Percentiles rank a stretch among this genome's conserved stretches.
Evolutionary conservation across 2,797 vertebrate species (phyloP).

Genomic region (Corythornis leucogaster): DNA sequence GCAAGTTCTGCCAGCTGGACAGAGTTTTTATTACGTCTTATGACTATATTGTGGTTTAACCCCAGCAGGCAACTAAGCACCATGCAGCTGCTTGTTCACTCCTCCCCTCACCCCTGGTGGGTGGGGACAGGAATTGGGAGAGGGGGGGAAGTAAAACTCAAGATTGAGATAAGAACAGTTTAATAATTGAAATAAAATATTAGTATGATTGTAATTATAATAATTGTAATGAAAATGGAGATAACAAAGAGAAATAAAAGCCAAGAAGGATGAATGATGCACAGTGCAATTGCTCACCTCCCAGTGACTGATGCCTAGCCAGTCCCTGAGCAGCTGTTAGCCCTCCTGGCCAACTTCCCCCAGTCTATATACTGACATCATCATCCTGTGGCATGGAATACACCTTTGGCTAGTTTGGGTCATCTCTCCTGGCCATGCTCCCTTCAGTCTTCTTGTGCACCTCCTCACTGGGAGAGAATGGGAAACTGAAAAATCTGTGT

Average conservation of each 20-base stretch:
- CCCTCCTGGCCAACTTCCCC: not conserved
- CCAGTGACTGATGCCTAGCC: not conserved
- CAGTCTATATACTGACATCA: not conserved
- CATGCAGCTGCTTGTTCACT: not conserved
- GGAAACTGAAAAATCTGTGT: too few species aligned
- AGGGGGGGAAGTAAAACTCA: not conserved
- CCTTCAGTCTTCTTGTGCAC: too few species aligned
- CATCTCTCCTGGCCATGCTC: too few species aligned
- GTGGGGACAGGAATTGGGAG: not conserved
- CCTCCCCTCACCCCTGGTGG: not conserved
- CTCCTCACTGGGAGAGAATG: too few species aligned
- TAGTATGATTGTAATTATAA: not conserved
- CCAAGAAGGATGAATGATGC: not conserved
- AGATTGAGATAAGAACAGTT: not conserved
- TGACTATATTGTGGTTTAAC: not conserved
- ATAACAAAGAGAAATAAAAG: not conserved
- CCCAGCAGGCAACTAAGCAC: not conserved
- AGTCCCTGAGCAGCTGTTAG: not conserved
- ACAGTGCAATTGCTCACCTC: not conserved
- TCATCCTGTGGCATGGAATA: too few species aligned
- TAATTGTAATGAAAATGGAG: not conserved
- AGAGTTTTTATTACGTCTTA: not conserved
- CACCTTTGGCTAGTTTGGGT: too few species aligned
- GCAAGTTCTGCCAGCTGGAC: not conserved
- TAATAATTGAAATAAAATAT: not conserved